phyloP scores from a whole-genome alignment of 2,113 vertebrate species.

The Heliornis fulica region DNA sequence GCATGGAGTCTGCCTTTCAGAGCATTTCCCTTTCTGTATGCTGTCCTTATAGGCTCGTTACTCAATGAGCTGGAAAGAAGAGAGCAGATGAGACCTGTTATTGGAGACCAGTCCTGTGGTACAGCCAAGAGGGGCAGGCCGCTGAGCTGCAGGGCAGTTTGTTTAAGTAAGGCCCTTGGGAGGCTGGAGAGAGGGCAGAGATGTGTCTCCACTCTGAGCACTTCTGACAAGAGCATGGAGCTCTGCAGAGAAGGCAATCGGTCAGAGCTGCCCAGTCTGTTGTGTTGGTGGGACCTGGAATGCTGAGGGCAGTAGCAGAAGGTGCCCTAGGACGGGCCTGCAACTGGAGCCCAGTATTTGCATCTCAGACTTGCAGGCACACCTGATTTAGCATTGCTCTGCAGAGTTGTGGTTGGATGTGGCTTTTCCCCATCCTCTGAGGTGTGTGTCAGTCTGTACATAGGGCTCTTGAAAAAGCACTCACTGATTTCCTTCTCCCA shows the following conservation, averaged over 20 bases:
- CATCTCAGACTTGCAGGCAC: not conserved
- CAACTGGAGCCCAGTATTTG: not conserved
- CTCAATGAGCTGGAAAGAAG: not conserved
- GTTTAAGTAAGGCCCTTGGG: not conserved
- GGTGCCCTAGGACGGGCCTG: not conserved
- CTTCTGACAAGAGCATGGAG: not conserved
- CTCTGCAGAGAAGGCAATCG: not conserved
- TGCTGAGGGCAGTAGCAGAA: not conserved
- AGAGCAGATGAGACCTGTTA: not conserved
- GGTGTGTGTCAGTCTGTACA: not conserved
- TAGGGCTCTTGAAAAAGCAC: not conserved
- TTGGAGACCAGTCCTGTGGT: not conserved
- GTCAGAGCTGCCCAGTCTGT: not conserved
- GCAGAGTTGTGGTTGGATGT: accelerated
- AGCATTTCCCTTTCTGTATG: not conserved
- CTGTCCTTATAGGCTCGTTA: not conserved
- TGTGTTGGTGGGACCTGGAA: not conserved
- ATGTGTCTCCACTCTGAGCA: not conserved
- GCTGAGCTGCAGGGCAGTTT: not conserved
- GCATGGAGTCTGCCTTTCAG: not conserved
- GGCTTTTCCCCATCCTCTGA: not conserved
- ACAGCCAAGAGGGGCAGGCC: not conserved
- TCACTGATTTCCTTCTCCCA: not conserved
- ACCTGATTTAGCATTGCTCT: accelerated
- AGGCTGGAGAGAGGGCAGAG: not conserved